Evolutionary conservation across 2,888 invertebrate genomes (phyloP), one percentile per base, ranked within the genome.

Genomic region (Boloria euphrosyne): DNA sequence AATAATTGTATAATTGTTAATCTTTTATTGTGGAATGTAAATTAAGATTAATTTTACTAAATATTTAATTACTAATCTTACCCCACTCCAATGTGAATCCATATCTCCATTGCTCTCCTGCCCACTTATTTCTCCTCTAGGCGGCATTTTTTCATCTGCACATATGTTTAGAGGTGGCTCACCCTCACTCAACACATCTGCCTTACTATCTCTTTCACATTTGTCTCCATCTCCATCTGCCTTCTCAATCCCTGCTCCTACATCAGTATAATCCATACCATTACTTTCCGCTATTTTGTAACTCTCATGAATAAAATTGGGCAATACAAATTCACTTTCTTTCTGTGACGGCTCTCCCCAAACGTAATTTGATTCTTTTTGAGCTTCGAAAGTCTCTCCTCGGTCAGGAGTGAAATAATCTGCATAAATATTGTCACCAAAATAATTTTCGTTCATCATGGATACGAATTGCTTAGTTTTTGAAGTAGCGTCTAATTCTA

Each of bases 61-160:
- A 57, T 46, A 55, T 62, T 27, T 16, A 62, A 62, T 62, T n/a
- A 13, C 46, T 46, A 57, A 46, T 53, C 92, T 92, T 86, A 96
- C 95, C 91, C 95, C 94, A 84, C 94, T 95, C 94, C 96, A 96
- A 2, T 95, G 94, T 16, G 94, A 94, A 75, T 96, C 96, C 80
- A 95, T 95, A 74, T 95, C 95, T 13, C 96, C 96, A 79, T 96
- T 95, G 86, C 96, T 96, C 81, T 97, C 97, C 82, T 97, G 97
- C 16, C 96, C 97, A 14, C 96, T 97, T 51, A 97, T 93, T 86
- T 97, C 97, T 0, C 97, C 97, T 70, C 96, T 94, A 0, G 97
- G 95, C 47, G 97, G 97, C 96, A 97, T 97, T 73, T 95, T 94
- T 84, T 97, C 97, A 79, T 97, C 97, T 0, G 97, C 95, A 75